These are phyloP conservation scores for Condylostylus longicornis DNA, from an alignment of 1,140 invertebrate genomes.

Conservation along the genomic window DNA sequence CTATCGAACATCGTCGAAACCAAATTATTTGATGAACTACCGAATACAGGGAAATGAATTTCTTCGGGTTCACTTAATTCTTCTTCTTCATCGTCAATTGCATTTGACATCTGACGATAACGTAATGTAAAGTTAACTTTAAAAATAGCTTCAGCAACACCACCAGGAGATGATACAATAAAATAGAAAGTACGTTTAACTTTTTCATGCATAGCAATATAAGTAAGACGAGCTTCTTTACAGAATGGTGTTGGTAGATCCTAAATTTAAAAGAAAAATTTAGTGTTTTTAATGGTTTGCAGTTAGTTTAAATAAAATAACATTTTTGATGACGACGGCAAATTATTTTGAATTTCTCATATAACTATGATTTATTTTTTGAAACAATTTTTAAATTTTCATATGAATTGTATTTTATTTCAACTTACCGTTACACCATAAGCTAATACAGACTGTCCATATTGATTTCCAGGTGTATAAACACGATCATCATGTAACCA, in stretches of 20 bases:
- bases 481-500: conserved; percentile 31
- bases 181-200: conserved; percentile 31
- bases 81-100: conserved; percentile 28
- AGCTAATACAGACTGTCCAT: conserved; percentile 28
- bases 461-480: conserved; percentile 31
- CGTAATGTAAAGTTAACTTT: conserved; percentile 31
- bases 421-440: conserved; percentile 28
- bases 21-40: no score
- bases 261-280: conserved; percentile 9
- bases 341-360: background rate
- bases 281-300: background rate
- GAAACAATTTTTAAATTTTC: no score
- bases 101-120: conserved; percentile 25
- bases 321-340: background rate
- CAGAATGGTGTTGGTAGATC: conserved; percentile 30
- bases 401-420: background rate
- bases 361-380: no score
- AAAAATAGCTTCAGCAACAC: conserved; percentile 29
- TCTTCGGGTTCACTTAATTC: conserved; percentile 29
- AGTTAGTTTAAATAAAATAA: background rate
- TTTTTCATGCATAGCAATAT: conserved; percentile 31
- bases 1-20: no score
- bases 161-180: conserved; percentile 28
- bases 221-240: conserved; percentile 31
- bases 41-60: conserved; percentile 31